phyloP scores from a whole-genome alignment of 2,888 invertebrate genomes.

The Chymomyza fuscimana region DNA sequence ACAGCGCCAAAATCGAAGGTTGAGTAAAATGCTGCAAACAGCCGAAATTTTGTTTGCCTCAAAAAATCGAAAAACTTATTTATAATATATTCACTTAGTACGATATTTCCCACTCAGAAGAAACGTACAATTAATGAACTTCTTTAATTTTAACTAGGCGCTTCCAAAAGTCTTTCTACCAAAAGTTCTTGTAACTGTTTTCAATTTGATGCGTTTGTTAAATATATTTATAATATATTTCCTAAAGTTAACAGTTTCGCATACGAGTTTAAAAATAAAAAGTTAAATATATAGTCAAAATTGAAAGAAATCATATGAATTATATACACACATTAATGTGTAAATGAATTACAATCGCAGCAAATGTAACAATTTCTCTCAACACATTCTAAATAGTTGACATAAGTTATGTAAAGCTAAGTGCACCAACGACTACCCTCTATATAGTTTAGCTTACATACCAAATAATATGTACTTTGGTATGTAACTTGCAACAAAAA shows the following conservation, averaged over 20 bases:
- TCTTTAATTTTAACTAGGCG: conserved; percentile 53
- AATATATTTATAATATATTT: neutral
- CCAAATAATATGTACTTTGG: neutral
- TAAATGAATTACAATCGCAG: neutral
- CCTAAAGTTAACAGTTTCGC: neutral
- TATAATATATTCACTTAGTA: conserved; percentile 15
- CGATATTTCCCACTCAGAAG: conserved; percentile 23
- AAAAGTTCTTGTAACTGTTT: neutral
- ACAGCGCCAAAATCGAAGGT: conserved; percentile 43
- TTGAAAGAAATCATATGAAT: too few relatives aligned
- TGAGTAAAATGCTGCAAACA: conserved; percentile 38
- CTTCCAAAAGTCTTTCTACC: conserved; percentile 47
- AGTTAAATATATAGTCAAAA: neutral
- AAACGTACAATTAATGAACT: conserved; percentile 57
- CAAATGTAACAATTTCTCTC: neutral
- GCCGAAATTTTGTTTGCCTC: neutral
- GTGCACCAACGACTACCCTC: neutral
- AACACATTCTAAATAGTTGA: neutral
- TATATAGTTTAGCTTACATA: neutral
- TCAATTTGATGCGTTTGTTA: neutral
- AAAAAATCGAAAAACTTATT: neutral
- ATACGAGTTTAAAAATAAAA: neutral
- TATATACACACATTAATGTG: too few relatives aligned
- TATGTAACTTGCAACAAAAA: neutral
- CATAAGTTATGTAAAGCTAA: neutral